Base-by-base conservation (phyloP, 92 coral and sea anemone species). In the Paragorgia papillata region DNA sequence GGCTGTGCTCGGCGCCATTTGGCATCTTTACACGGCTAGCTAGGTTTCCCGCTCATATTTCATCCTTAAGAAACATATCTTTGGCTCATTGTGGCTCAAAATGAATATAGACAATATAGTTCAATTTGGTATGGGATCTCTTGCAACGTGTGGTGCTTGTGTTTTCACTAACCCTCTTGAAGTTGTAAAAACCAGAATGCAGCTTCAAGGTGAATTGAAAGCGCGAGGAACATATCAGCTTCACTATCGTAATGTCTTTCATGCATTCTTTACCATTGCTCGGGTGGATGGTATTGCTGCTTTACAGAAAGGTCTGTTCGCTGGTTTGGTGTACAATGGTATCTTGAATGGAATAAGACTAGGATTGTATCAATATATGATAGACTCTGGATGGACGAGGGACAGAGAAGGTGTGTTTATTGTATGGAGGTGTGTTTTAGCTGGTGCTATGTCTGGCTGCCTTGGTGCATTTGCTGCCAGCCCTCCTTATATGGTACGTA, bases 161-260 rank as follows among this genome's bases (percentile, higher is more conserved):
- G 27, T 89, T 62, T 95, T 95, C 79, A 88, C 99, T 40, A 95
- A 95, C 51, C 99, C 99, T 43, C 75, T 91, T 60, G 99, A 95
- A 81, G 99, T 95, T 21, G 97, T 89, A 5, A 95, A 95, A 83
- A 94, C 95, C 1, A 83, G 98, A 59, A 94, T 94, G 98, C 98
- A 94, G 56, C 86, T 94, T 1, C 98, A 94, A 74, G 98, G 98
- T 9, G 98, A 94, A 50, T 73, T 94, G 22, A 79, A 82, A 79
- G 89, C 94, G 7, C 89, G 98, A 9, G 98, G 98, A 55, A 85
- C 98, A 14, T 94, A 94, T 51, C 58, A 97, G 2, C 43, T 84
- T 22, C 87, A 90, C 33, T 94, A 94, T 85, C 80, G 87, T 48
- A 88, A 94, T 57, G 98, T 71, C 15, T 88, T 94, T 61, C 95